Evolutionary conservation across 92 coral and sea anemone species (phyloP).

Genomic region (Actinernus sp.): DNA sequence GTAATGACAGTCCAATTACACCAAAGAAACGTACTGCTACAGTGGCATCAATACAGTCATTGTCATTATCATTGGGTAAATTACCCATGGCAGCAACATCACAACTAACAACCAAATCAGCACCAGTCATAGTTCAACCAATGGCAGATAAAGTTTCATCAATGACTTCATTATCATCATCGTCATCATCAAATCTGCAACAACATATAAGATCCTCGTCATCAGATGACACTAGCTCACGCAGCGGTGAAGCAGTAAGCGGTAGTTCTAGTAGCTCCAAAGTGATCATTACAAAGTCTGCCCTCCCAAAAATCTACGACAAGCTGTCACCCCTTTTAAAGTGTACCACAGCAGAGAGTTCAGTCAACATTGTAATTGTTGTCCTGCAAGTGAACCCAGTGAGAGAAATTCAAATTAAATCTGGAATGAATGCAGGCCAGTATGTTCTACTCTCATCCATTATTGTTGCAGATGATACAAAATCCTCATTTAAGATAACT

Average conservation of each 20-base stretch:
- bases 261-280: neutral
- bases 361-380: slow-evolving; percentile 72
- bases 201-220: neutral
- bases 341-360: slow-evolving; percentile 42
- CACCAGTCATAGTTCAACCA: neutral
- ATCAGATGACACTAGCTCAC: slow-evolving; percentile 2
- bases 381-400: slow-evolving; percentile 89
- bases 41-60: no score
- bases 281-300: neutral
- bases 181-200: slow-evolving; percentile 7
- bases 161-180: slow-evolving; percentile 1
- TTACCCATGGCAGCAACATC: no score
- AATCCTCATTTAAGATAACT: slow-evolving; percentile 80
- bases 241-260: neutral
- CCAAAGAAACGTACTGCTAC: neutral
- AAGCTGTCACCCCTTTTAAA: slow-evolving; percentile 58
- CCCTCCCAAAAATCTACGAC: slow-evolving; percentile 57
- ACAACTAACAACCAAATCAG: no score
- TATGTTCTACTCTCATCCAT: slow-evolving; percentile 83
- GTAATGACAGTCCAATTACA: neutral
- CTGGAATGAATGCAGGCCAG: slow-evolving; percentile 75
- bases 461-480: slow-evolving; percentile 83
- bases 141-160: slow-evolving; percentile 1
- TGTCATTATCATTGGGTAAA: no score
- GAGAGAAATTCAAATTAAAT: slow-evolving; percentile 79